Conservation (phyloP, 1,140 invertebrate species). For the Zaprionus lachaisei region DNA sequence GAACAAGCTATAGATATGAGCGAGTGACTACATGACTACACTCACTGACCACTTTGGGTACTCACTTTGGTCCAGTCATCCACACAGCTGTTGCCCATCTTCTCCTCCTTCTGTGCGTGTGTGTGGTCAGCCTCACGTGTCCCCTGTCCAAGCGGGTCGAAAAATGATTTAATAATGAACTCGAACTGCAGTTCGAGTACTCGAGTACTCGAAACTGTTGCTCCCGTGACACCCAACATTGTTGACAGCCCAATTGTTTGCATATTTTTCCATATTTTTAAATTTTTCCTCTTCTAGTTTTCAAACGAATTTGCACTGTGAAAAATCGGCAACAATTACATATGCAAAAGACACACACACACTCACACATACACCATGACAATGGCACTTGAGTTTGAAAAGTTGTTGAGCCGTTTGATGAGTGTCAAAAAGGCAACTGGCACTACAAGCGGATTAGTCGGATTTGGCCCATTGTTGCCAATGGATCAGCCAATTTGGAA, state of each 20-base stretch:
- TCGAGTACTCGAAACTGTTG: conserved; percentile 28
- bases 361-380: not conserved
- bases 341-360: conserved; percentile 55
- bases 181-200: conserved; percentile 37
- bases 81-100: conserved; percentile 51
- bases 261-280: conserved; percentile 38
- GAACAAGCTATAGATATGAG: conserved; percentile 1
- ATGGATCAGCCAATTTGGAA: conserved; percentile 75
- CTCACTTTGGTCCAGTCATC: not conserved
- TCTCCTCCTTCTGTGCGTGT: conserved; percentile 48
- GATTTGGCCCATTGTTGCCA: conserved; percentile 64
- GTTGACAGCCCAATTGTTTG: conserved; percentile 76
- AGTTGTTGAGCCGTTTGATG: conserved; percentile 70
- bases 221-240: conserved; percentile 69
- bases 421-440: conserved; percentile 75
- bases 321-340: conserved; percentile 47
- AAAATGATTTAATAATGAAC: conserved; percentile 82
- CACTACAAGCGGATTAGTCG: conserved; percentile 71
- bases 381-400: conserved; percentile 56
- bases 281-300: conserved; percentile 23
- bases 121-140: conserved; percentile 73
- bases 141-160: conserved; percentile 34
- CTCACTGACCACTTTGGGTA: no score
- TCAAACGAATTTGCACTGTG: conserved; percentile 59
- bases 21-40: not conserved